A percentile compares a stretch with the other conserved stretches of the same genome.
These are phyloP conservation scores for Hipparchia semele DNA, from an alignment of 2,888 invertebrate genomes.

Conservation along the genomic window DNA sequence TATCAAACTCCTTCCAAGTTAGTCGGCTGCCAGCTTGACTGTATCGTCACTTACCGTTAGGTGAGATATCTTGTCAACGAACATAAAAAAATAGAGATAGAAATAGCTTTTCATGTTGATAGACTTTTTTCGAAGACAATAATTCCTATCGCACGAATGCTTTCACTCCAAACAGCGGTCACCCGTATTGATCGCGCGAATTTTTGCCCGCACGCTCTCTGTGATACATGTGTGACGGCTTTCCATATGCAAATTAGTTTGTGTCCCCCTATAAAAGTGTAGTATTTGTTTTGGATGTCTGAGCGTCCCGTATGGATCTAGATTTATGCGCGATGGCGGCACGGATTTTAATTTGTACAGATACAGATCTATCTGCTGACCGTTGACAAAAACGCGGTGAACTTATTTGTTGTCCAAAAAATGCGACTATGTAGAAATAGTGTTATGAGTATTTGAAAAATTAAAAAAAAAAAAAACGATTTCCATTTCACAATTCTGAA, in stretches of 20 bases:
- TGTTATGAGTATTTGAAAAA: background rate
- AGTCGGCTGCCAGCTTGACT: too few species aligned
- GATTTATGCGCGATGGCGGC: slow-evolving; percentile 46
- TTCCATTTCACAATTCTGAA: too few species aligned
- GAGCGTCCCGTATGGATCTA: slow-evolving; percentile 51
- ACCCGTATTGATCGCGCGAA: slow-evolving; percentile 48
- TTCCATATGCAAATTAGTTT: slow-evolving; percentile 78
- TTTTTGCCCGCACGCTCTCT: slow-evolving; percentile 48
- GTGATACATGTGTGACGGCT: slow-evolving; percentile 69
- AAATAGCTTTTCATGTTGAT: background rate
- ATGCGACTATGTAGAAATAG: too few species aligned
- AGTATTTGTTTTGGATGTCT: slow-evolving; percentile 74
- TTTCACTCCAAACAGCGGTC: slow-evolving; percentile 30
- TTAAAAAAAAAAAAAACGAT: too few species aligned
- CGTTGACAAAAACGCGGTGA: background rate
- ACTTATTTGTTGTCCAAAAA: too few species aligned
- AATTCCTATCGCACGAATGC: slow-evolving; percentile 16
- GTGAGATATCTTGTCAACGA: too few species aligned
- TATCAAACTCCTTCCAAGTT: too few species aligned
- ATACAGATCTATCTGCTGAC: slow-evolving; percentile 5
- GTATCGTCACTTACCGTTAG: too few species aligned
- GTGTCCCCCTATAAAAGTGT: slow-evolving; percentile 70
- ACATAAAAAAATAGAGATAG: background rate
- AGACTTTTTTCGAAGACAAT: slow-evolving; percentile 14
- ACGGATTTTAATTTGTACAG: slow-evolving; percentile 42